These are phyloP conservation scores for Apaloderma vittatum DNA, from an alignment of 2,113 vertebrate genomes.

Conservation along the genomic window DNA sequence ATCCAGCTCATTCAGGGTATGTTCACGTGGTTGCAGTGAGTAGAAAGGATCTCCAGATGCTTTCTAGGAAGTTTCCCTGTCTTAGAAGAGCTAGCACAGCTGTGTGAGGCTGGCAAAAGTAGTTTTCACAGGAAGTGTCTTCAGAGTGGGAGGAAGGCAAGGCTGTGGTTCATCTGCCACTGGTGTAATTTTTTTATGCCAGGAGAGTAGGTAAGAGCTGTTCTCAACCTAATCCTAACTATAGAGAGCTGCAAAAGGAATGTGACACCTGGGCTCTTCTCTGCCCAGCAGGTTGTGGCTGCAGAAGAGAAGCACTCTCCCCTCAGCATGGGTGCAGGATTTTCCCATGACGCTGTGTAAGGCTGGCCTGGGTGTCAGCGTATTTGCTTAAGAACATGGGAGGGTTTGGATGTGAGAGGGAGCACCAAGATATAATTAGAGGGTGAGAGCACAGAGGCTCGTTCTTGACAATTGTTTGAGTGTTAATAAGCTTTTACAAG, in stretches of 20 bases:
- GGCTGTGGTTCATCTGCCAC: neutral
- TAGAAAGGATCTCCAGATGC: neutral
- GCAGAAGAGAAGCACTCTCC: neutral
- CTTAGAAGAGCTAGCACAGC: neutral
- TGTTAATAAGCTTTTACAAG: neutral
- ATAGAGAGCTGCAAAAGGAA: neutral
- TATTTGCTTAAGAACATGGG: neutral
- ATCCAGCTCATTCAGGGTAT: neutral
- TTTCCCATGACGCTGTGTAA: neutral
- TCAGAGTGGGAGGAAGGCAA: neutral
- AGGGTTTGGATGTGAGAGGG: neutral
- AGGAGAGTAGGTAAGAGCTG: neutral
- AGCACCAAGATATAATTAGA: neutral
- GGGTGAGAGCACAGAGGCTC: neutral
- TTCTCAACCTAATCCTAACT: neutral
- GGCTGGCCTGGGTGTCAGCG: neutral
- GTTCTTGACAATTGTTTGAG: neutral
- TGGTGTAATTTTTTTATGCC: neutral
- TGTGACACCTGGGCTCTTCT: neutral
- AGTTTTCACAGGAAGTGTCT: neutral
- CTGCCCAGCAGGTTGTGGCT: neutral
- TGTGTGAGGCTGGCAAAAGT: neutral
- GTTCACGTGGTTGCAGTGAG: rapidly evolving
- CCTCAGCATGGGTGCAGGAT: neutral
- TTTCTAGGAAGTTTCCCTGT: neutral